These are phyloP conservation scores for Ophion ventricosus DNA, from an alignment of 2,888 invertebrate species.

Conservation along the genomic window DNA sequence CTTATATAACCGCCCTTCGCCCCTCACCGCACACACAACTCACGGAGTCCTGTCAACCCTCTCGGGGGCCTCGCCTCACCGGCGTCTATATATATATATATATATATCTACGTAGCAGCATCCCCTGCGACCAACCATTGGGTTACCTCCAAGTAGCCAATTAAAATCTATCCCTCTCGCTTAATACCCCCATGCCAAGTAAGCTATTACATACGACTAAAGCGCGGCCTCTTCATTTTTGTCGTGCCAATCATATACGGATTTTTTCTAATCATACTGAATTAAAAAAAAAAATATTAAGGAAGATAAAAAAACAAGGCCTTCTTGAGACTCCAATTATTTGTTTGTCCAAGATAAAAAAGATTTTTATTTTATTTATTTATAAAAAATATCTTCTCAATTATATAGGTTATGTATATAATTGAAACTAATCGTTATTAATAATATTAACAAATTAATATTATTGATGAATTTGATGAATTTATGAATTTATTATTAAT, in stretches of 20 bases:
- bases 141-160: constrained; percentile 73
- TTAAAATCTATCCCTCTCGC: constrained; percentile 73
- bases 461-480: too few species aligned
- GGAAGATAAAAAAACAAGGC: too few species aligned
- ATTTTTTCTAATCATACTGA: neutral
- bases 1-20: constrained; percentile 71
- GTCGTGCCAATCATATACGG: constrained; percentile 22
- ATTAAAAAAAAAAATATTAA: too few species aligned
- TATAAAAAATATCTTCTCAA: too few species aligned
- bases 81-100: constrained; percentile 31
- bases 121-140: constrained; percentile 32
- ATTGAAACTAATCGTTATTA: too few species aligned
- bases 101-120: neutral
- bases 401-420: too few species aligned
- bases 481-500: neutral
- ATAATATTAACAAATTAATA: too few species aligned
- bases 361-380: too few species aligned
- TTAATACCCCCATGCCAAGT: constrained; percentile 36
- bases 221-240: constrained; percentile 11
- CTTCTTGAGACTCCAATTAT: too few species aligned
- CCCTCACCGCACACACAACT: neutral
- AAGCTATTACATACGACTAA: constrained; percentile 39
- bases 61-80: constrained; percentile 38
- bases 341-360: too few species aligned
- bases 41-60: constrained; percentile 22